These are phyloP conservation scores for Pyralis farinalis DNA, from an alignment of 2,888 invertebrate species.

Conservation along the genomic window DNA sequence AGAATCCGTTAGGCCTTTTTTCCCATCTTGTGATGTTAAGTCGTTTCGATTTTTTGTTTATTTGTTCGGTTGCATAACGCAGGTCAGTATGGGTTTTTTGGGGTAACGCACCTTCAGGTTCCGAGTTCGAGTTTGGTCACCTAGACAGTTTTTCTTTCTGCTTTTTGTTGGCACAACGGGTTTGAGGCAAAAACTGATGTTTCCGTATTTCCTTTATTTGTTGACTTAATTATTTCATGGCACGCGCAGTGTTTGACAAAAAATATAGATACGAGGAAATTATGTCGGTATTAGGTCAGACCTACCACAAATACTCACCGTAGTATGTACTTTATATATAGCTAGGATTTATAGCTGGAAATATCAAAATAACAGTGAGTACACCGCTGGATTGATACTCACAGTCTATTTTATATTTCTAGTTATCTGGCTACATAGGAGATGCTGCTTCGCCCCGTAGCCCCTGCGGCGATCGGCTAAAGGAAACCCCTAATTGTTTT, in stretches of 20 bases:
- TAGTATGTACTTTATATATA: too few species aligned
- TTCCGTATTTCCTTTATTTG: conserved; percentile 4
- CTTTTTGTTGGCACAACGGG: conserved; percentile 7
- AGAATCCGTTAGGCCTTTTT: conserved; percentile 71
- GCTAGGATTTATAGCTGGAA: too few species aligned
- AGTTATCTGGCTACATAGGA: too few species aligned
- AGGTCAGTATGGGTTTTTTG: conserved; percentile 32
- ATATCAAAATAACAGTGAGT: too few species aligned
- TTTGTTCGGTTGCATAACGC: conserved; percentile 49
- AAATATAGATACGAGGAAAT: too few species aligned
- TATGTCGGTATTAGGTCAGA: too few species aligned
- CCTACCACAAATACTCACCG: too few species aligned
- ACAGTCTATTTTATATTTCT: too few species aligned
- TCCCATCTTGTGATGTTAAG: conserved; percentile 39
- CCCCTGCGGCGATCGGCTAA: too few species aligned
- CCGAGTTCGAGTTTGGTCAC: conserved; percentile 7
- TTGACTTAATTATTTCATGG: neutral
- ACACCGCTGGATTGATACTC: too few species aligned
- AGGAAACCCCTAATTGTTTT: too few species aligned
- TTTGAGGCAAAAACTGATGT: conserved; percentile 4
- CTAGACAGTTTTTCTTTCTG: conserved; percentile 15
- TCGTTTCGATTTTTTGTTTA: conserved; percentile 41
- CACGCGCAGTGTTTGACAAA: neutral
- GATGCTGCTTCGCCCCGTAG: too few species aligned
- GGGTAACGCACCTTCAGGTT: conserved; percentile 11